A percentile compares a stretch with the other conserved stretches of the same genome.
Evolutionary conservation across 2,888 invertebrate species (phyloP).

Genomic region (Macroteleia sp.): DNA sequence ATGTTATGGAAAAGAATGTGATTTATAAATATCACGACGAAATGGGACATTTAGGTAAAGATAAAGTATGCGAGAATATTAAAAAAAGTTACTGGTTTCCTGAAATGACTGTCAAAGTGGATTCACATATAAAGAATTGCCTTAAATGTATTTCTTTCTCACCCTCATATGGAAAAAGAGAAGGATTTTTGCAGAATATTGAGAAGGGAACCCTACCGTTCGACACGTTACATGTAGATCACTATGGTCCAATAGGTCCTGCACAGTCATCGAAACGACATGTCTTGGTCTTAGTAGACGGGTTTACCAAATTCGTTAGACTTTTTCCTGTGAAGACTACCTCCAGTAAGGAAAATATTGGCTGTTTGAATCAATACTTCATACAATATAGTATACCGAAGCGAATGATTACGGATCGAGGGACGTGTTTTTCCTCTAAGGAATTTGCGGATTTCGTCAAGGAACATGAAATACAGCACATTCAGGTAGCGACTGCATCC

Average conservation of each 20-base stretch:
- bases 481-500: not conserved
- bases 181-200: slow-evolving; percentile 66
- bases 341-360: slow-evolving; percentile 27
- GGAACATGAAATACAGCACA: not conserved
- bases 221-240: not conserved
- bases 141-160: slow-evolving; percentile 27
- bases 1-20: not conserved
- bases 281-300: no score
- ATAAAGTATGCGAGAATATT: not conserved
- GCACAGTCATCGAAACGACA: no score
- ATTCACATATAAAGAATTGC: no score
- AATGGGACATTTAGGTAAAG: slow-evolving; percentile 2
- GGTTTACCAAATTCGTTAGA: not conserved
- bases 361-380: slow-evolving; percentile 70
- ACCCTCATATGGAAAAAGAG: slow-evolving; percentile 63
- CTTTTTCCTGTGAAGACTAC: no score
- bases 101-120: not conserved
- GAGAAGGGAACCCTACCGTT: not conserved
- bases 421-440: slow-evolving; percentile 74
- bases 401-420: slow-evolving; percentile 77
- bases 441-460: slow-evolving; percentile 73
- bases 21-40: slow-evolving; percentile 1
- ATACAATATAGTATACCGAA: slow-evolving; percentile 70
- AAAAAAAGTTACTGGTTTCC: slow-evolving; percentile 19
- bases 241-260: not conserved